Evolutionary conservation across 2,113 vertebrate genomes (phyloP).

Genomic region (Vireo altiloquus): DNA sequence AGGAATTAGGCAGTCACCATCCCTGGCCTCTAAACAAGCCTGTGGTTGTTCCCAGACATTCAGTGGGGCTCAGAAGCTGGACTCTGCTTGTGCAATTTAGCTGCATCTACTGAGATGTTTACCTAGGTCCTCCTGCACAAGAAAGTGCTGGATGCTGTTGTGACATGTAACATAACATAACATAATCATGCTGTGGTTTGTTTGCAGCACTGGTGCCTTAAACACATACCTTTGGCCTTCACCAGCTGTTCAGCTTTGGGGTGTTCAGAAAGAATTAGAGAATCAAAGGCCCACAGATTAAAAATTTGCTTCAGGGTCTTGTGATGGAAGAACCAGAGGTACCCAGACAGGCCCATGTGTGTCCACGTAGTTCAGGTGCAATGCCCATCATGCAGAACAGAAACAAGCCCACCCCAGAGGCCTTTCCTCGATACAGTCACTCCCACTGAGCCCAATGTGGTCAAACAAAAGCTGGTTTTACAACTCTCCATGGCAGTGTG

Average conservation of each 20-base stretch:
- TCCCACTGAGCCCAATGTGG: background rate
- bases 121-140: background rate
- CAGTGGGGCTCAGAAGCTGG: background rate
- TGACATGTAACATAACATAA: background rate
- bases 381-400: accelerated
- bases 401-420: background rate
- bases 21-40: background rate
- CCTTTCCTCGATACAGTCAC: background rate
- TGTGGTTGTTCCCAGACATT: background rate
- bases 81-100: background rate
- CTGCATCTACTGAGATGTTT: background rate
- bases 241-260: background rate
- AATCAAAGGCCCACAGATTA: background rate
- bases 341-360: accelerated
- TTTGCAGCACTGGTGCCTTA: background rate
- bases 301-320: background rate
- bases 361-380: background rate
- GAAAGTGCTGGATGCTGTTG: background rate
- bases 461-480: background rate
- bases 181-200: background rate
- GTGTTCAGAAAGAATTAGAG: background rate
- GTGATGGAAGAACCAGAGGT: background rate
- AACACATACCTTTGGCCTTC: background rate
- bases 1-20: background rate
- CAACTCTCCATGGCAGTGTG: background rate